phyloP scores from a whole-genome alignment of 2,888 invertebrate genomes.

The Hirtodrosophila duncani region DNA sequence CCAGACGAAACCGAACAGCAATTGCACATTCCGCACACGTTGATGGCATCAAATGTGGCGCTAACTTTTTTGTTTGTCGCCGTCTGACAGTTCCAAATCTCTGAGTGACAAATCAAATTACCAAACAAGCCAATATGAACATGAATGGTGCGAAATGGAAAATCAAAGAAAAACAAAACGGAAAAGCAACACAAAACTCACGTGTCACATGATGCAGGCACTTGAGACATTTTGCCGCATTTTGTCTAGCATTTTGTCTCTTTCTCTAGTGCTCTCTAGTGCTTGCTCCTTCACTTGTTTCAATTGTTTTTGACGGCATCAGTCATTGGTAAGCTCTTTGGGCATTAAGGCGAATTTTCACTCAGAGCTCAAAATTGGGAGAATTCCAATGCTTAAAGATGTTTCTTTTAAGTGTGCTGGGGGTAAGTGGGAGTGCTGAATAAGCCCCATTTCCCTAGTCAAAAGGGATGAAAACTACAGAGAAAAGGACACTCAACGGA shows the following conservation, averaged over 20 bases:
- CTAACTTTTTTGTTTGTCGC: constrained; percentile 47
- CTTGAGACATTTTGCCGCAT: too few species aligned
- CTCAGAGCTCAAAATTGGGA: too few species aligned
- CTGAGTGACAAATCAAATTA: constrained; percentile 64
- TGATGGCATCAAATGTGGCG: constrained; percentile 63
- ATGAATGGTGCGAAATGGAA: background rate
- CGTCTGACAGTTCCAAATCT: constrained; percentile 43
- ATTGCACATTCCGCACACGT: constrained; percentile 62
- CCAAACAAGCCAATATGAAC: constrained; percentile 30
- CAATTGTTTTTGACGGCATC: constrained; percentile 27
- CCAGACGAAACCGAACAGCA: background rate
- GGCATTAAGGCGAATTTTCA: too few species aligned
- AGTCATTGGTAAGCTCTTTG: too few species aligned
- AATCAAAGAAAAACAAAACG: constrained; percentile 10
- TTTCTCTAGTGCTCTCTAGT: background rate
- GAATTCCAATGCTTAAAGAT: too few species aligned
- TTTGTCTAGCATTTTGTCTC: constrained; percentile 23
- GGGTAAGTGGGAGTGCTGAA: too few species aligned
- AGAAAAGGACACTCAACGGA: too few species aligned
- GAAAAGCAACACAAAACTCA: constrained; percentile 41
- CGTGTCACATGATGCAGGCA: constrained; percentile 72
- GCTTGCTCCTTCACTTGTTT: background rate
- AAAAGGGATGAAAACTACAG: too few species aligned
- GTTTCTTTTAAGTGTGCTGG: too few species aligned
- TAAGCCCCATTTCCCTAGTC: too few species aligned